Percentiles rank a stretch among this genome's conserved stretches.
These are phyloP conservation scores for Palythoa grandis DNA, from an alignment of 92 coral and sea anemone species.

Conservation along the genomic window DNA sequence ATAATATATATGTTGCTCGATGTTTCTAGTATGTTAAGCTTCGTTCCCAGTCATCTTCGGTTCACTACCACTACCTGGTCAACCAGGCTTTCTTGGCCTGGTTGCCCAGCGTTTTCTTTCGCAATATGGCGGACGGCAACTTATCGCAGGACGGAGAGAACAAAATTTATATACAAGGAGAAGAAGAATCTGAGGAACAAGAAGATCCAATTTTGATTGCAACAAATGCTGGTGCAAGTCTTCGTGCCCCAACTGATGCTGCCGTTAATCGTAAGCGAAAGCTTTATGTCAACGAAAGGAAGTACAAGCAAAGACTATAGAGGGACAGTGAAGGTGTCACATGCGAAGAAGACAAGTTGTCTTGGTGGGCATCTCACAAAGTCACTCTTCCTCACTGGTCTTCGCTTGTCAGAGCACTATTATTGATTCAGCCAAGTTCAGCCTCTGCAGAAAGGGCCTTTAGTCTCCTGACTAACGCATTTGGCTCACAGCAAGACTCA, in stretches of 20 bases:
- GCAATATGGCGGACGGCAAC: conserved; percentile 29
- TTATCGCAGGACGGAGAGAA: not conserved
- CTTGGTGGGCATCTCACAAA: conserved; percentile 3
- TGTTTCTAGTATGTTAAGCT: no score
- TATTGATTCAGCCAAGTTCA: conserved; percentile 23
- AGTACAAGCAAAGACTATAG: no score
- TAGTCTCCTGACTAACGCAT: not conserved
- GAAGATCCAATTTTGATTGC: conserved; percentile 37
- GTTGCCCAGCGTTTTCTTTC: not conserved
- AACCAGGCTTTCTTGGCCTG: no score
- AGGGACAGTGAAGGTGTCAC: conserved; percentile 36
- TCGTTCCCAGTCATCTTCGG: no score
- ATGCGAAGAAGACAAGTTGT: conserved; percentile 18
- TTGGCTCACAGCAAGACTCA: conserved; percentile 18
- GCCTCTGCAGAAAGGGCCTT: conserved; percentile 27
- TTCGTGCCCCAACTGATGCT: conserved; percentile 40
- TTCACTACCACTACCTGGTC: no score
- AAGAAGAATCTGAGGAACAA: conserved; percentile 33
- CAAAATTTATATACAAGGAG: conserved; percentile 12
- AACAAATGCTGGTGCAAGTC: conserved; percentile 17
- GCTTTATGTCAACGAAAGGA: conserved; percentile 24
- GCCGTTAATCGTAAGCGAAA: conserved; percentile 46
- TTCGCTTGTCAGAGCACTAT: conserved; percentile 14
- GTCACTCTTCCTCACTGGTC: conserved; percentile 27
- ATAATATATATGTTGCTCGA: no score